phyloP scores from a whole-genome alignment of 92 coral and sea anemone species.

The Paramuricea clavata region DNA sequence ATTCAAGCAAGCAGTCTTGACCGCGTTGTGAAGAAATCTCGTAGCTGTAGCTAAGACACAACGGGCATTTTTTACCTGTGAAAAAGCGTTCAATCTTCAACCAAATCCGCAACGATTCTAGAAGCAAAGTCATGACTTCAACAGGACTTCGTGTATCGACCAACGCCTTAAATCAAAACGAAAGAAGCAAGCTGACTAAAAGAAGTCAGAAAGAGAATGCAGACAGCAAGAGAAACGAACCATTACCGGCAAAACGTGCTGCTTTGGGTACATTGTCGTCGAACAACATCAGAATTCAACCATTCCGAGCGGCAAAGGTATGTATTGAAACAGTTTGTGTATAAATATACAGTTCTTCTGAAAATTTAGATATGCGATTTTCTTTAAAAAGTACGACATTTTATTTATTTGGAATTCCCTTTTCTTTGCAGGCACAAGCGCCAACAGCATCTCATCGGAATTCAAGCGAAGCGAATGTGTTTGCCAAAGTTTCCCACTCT shows the following conservation, averaged over 20 bases:
- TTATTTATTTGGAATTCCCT: constrained; percentile 12
- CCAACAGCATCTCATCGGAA: constrained; percentile 55
- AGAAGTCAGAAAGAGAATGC: constrained; percentile 41
- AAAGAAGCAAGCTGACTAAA: constrained; percentile 29
- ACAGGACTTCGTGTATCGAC: constrained; percentile 32
- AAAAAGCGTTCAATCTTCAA: not conserved
- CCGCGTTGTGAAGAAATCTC: not conserved
- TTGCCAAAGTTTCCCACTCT: constrained; percentile 77
- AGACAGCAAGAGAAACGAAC: constrained; percentile 21
- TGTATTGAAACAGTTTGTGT: not conserved
- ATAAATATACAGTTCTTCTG: not conserved
- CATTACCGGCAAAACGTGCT: constrained; percentile 78
- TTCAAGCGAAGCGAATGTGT: constrained; percentile 88
- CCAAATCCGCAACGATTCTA: not conserved
- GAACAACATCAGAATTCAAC: constrained; percentile 95
- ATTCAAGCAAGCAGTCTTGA: constrained; percentile 15
- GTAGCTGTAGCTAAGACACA: not conserved
- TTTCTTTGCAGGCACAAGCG: constrained; percentile 68
- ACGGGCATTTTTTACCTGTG: not conserved
- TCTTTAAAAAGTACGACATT: too few relatives aligned
- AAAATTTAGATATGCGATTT: not conserved
- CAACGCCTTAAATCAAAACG: constrained; percentile 36
- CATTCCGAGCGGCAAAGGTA: constrained; percentile 95
- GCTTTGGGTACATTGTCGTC: constrained; percentile 95
- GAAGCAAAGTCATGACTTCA: constrained; percentile 28